Conservation (phyloP, 2,888 invertebrate species). For the Lepidochrysops patricia region DNA sequence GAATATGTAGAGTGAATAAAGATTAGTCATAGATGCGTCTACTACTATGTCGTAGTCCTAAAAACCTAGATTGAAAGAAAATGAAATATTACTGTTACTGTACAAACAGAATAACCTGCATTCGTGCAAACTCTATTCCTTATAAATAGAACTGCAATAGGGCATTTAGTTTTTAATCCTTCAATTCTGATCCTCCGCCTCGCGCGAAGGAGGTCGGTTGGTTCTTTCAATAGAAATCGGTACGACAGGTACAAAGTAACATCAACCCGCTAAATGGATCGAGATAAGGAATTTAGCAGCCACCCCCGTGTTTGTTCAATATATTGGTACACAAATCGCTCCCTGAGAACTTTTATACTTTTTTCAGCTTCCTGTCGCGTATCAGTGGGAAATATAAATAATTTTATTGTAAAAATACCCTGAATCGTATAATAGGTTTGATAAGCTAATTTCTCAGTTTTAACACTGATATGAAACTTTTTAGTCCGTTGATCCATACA, state of each 20-base stretch:
- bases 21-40: no score
- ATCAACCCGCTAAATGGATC: conserved; percentile 38
- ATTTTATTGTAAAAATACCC: conserved; percentile 35
- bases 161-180: not conserved
- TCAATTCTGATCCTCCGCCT: not conserved
- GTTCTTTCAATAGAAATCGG: conserved; percentile 24
- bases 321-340: conserved; percentile 46
- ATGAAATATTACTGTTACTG: no score
- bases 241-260: conserved; percentile 28
- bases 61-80: no score
- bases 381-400: conserved; percentile 62
- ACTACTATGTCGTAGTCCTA: no score
- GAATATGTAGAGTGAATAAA: no score
- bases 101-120: no score
- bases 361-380: conserved; percentile 41
- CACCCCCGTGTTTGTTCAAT: conserved; percentile 52
- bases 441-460: not conserved
- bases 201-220: conserved; percentile 22
- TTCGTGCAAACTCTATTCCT: no score
- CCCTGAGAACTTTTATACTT: conserved; percentile 37
- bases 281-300: conserved; percentile 69
- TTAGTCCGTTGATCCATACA: not conserved
- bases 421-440: not conserved
- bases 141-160: not conserved
- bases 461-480: not conserved